Base-by-base conservation (phyloP, 2,888 invertebrate species). In the Volucella zonaria region DNA sequence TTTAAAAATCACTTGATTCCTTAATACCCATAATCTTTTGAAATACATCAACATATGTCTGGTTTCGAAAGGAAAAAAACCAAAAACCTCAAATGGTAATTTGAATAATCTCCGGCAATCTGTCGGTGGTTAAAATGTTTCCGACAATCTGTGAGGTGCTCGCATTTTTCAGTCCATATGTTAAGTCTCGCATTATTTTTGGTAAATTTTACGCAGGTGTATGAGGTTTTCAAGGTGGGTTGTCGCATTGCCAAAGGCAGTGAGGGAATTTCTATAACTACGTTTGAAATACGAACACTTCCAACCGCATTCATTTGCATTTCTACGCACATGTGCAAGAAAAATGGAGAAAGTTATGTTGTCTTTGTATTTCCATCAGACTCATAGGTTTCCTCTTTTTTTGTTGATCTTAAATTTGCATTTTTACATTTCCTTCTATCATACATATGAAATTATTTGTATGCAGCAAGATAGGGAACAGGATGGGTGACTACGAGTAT, bases 81-180 rank as follows among this genome's bases (percentile, higher is more conserved):
- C 31, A 2, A 31, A 31, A 31, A 31, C 6, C 31, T 31, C 31
- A 31, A 0, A 31, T 31, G 31, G 51, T 62, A 73, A 73, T 82
- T 82, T 74, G 67, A 82, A 82, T 79, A 79, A 82, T 74, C 68
- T 62, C 51, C 43, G 8, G 2, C 67, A 79, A 73, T 61, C 52
- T 67, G 51, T 62, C 70, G 58, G 23, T 52, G 47, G 47, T 9
- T 45, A 12, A 31, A 8, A n/a, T 18, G 31, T 49, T 47, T 38
- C 18, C 23, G 38, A 62, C 61, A 73, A 68, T 42, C 62, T 59
- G 61, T 58, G 73, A n/a, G 70, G 67, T 67, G n/a, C n/a, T n/a
- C n/a, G n/a, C n/a, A 61, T 70, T 74, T 74, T 79, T 64, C 79
- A 66, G 38, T 64, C 58, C 82, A 79, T 74, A 79, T 70, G 68